A percentile compares a stretch with the other conserved stretches of the same genome.
These are phyloP conservation scores for Napeogenes sylphis DNA, from an alignment of 2,888 invertebrate genomes.

Conservation along the genomic window DNA sequence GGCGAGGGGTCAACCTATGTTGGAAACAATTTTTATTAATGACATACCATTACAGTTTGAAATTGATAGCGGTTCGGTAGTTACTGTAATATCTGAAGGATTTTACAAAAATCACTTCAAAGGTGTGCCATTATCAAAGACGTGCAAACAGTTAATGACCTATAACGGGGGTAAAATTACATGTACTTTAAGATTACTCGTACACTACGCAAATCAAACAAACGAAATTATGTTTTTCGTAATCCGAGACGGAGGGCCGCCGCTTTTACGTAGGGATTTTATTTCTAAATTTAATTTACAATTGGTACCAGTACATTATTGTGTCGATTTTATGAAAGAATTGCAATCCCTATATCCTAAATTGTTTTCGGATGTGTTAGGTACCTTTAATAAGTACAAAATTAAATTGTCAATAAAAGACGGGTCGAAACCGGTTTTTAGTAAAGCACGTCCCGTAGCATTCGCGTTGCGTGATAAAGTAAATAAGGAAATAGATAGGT, in stretches of 20 bases:
- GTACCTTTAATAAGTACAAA: slow-evolving; percentile 14
- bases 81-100: slow-evolving; percentile 27
- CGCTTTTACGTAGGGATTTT: slow-evolving; percentile 32
- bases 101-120: slow-evolving; percentile 25
- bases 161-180: slow-evolving; percentile 17
- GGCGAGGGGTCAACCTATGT: slow-evolving; percentile 25
- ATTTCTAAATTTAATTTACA: slow-evolving; percentile 28
- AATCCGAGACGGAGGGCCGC: slow-evolving; percentile 10
- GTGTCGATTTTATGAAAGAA: too few relatives aligned
- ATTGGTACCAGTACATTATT: slow-evolving; percentile 18
- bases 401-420: slow-evolving; percentile 26
- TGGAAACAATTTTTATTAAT: slow-evolving; percentile 22
- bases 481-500: slow-evolving; percentile 17
- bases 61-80: slow-evolving; percentile 30
- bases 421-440: slow-evolving; percentile 28
- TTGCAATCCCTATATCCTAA: not conserved
- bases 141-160: not conserved
- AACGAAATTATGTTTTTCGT: slow-evolving; percentile 5
- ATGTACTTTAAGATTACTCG: too few relatives aligned
- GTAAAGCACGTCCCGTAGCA: slow-evolving; percentile 22
- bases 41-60: slow-evolving; percentile 18
- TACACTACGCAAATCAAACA: not conserved
- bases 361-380: slow-evolving; percentile 12
- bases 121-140: not conserved
- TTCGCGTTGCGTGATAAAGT: slow-evolving; percentile 25